Conservation (phyloP, 2,888 invertebrate genomes). For the Eupeodes luniger region DNA sequence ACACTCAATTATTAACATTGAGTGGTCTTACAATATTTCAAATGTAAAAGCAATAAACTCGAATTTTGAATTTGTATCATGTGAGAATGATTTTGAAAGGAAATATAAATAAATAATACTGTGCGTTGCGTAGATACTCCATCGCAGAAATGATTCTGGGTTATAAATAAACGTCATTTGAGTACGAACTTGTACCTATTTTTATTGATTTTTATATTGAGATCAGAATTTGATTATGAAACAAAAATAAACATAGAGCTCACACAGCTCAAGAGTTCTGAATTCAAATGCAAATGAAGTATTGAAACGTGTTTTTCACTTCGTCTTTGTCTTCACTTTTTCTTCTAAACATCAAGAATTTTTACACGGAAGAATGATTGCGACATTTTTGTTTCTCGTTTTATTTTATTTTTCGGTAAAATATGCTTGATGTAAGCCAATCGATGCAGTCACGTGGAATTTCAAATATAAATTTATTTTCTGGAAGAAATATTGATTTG, state of each 20-base stretch:
- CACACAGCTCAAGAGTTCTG: background rate
- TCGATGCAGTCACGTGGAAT: constrained; percentile 46
- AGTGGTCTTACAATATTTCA: too few relatives aligned
- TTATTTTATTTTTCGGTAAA: background rate
- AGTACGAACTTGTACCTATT: background rate
- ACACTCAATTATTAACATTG: too few relatives aligned
- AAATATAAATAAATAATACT: background rate
- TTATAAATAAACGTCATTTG: background rate
- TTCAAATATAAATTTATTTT: constrained; percentile 42
- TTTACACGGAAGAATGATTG: constrained; percentile 2
- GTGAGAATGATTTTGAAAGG: too few relatives aligned
- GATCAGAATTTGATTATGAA: constrained; percentile 17
- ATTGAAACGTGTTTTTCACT: constrained; percentile 22
- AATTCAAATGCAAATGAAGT: constrained; percentile 10
- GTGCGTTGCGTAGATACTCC: too few relatives aligned
- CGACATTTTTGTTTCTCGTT: background rate
- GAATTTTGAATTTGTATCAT: too few relatives aligned
- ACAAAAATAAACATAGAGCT: background rate
- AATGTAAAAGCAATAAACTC: too few relatives aligned
- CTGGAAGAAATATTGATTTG: constrained; percentile 51
- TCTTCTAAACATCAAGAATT: constrained; percentile 2
- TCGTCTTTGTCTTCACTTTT: background rate
- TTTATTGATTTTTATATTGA: constrained; percentile 13
- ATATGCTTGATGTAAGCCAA: constrained; percentile 42
- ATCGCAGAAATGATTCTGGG: too few relatives aligned